Base-by-base conservation (phyloP, 2,797 vertebrate genomes). In the Balearica regulorum region DNA sequence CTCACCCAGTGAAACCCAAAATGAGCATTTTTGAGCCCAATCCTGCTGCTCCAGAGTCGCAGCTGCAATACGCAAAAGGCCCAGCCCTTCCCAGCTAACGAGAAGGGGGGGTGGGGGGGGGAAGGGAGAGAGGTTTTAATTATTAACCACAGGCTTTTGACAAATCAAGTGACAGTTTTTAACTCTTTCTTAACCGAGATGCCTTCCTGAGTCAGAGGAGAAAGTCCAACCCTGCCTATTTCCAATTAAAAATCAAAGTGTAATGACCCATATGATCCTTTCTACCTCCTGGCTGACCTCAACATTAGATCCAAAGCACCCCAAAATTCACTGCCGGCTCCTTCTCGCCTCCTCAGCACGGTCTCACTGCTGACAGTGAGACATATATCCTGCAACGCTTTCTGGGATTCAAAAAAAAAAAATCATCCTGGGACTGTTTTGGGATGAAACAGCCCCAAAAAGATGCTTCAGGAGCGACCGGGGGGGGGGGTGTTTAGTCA, bases 181-280 rank as follows among this genome's bases (percentile, higher is more conserved):
- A 87, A 87, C 73, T 16, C 65, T 39, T 60, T 17, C 6, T 3
- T 16, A 33, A 4, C 73, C 25, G 1, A 43, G 16, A 8, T 0
- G 2, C 8, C 17, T 5, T 21, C 10, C 2, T 7, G 9, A n/a
- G 11, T 9, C 7, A 1, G 35, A 28, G 13, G 24, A 35, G 10
- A 54, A 70, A 60, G 37, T 49, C 35, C 2, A 2, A 24, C 35
- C 17, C 51, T 2, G 29, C 19, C 20, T 5, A 10, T 21, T 55
- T 7, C 62, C 13, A 25, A 66, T 13, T 43, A 20, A 80, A 66
- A 35, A 35, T 6, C 2, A 13, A 53, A 16, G n/a, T 37, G 37
- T 55, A 20, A 25, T 1, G 13, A 37, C 76, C 25, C 5, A 0
- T 0, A 2, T 3, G 33, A 10, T 11, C 35, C 20, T 35, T 51